Evolutionary conservation across 1,140 invertebrate genomes (phyloP).

Genomic region (Tetragonula clypearis): DNA sequence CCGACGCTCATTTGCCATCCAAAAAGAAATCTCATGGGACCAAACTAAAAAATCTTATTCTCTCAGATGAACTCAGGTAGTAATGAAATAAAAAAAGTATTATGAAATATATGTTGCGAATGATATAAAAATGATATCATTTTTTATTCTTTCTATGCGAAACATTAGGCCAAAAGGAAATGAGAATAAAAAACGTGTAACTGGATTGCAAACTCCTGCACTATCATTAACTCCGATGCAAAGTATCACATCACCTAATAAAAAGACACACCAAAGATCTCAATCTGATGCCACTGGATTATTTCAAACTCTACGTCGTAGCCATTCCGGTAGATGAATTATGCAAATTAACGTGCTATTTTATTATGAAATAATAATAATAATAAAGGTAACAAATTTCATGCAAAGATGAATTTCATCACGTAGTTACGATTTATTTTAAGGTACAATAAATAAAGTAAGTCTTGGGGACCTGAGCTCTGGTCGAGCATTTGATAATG

Average conservation of each 20-base stretch:
- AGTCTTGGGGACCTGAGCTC: constrained; percentile 95
- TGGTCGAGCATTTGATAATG: constrained; percentile 97
- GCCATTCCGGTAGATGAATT: constrained; percentile 77
- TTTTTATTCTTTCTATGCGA: neutral
- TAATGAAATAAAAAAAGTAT: neutral
- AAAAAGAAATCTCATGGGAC: constrained; percentile 93
- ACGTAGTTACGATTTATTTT: constrained; percentile 19
- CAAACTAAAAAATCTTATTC: constrained; percentile 93
- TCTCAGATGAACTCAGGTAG: constrained; percentile 92
- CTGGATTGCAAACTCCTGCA: constrained; percentile 74
- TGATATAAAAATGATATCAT: neutral
- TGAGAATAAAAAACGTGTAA: constrained; percentile 75
- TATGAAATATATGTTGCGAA: neutral
- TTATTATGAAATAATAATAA: neutral
- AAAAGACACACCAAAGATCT: constrained; percentile 92
- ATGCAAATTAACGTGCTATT: constrained; percentile 15
- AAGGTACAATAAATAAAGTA: constrained; percentile 83
- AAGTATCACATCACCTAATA: constrained; percentile 80
- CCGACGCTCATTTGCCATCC: constrained; percentile 87
- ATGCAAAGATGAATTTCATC: neutral
- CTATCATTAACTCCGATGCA: constrained; percentile 76
- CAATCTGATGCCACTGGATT: constrained; percentile 94
- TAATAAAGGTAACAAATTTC: neutral
- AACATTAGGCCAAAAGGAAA: constrained; percentile 79
- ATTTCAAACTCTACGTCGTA: constrained; percentile 80